Percentiles rank a stretch among this genome's conserved stretches.
These are phyloP conservation scores for Fregata magnificens DNA, from an alignment of 2,113 vertebrate species.

Conservation along the genomic window DNA sequence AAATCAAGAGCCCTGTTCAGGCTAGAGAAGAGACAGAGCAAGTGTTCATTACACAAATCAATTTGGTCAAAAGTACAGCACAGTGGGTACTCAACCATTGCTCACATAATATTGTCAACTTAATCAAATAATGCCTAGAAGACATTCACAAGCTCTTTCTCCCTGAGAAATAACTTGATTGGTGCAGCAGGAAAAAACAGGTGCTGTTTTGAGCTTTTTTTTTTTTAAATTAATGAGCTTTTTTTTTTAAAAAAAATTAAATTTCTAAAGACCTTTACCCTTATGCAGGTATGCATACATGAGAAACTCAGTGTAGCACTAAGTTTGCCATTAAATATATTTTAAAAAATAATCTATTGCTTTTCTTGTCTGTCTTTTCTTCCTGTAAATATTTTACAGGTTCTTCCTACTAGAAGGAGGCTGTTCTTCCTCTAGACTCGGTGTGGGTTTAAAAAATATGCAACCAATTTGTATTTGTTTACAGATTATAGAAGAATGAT, in stretches of 20 bases:
- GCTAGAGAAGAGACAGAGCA: constrained; percentile 74
- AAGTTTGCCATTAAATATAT: not conserved
- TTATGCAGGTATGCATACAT: not conserved
- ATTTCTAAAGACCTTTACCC: not conserved
- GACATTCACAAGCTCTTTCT: constrained; percentile 73
- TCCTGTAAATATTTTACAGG: not conserved
- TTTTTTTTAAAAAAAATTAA: constrained; percentile 20
- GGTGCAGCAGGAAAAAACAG: constrained; percentile 57
- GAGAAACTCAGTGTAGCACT: not conserved
- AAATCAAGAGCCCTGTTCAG: constrained; percentile 80
- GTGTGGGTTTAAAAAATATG: not conserved
- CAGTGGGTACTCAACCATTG: constrained; percentile 77
- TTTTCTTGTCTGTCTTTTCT: not conserved
- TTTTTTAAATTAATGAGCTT: not conserved
- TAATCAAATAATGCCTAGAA: constrained; percentile 83
- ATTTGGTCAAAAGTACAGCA: constrained; percentile 82
- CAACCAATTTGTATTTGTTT: not conserved
- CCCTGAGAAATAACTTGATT: constrained; percentile 71
- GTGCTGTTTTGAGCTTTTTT: constrained; percentile 11
- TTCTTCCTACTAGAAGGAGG: not conserved
- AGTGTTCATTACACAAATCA: constrained; percentile 85
- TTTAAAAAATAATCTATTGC: not conserved
- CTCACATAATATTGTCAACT: constrained; percentile 81
- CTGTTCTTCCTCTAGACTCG: not conserved
- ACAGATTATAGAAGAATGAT: not conserved